Conservation (phyloP, 2,113 vertebrate genomes). For the Formicarius rufipectus region DNA sequence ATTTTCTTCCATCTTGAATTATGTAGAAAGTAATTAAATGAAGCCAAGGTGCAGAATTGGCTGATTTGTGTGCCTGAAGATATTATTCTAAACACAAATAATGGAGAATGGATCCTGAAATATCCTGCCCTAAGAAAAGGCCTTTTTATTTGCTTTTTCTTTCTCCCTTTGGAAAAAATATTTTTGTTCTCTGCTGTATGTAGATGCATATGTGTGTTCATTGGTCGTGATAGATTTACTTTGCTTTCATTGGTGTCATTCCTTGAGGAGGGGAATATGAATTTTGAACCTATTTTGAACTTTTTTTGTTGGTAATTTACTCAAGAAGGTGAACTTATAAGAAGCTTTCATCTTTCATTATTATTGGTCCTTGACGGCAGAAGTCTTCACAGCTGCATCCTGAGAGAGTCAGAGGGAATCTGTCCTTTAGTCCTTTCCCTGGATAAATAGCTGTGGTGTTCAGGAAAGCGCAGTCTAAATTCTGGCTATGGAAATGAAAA, state of each 20-base stretch:
- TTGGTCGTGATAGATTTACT: background rate
- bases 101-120: background rate
- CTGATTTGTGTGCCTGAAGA: background rate
- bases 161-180: background rate
- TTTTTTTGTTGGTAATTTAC: background rate
- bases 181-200: background rate
- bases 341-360: slow-evolving; percentile 27
- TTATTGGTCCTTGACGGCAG: background rate
- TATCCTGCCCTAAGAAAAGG: background rate
- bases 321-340: background rate
- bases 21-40: background rate
- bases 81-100: background rate
- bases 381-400: slow-evolving; percentile 3
- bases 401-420: slow-evolving; percentile 33
- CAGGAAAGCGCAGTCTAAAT: slow-evolving; percentile 5
- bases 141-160: background rate
- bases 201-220: background rate
- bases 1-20: background rate
- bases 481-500: slow-evolving; percentile 1
- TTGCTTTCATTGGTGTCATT: background rate
- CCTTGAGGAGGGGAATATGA: background rate
- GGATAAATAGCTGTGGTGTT: slow-evolving; percentile 7
- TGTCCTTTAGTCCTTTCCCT: slow-evolving; percentile 13
- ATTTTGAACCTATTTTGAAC: slow-evolving; percentile 24
- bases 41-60: background rate